phyloP scores from a whole-genome alignment of 2,888 invertebrate genomes.

The Pyrochroa serraticornis region DNA sequence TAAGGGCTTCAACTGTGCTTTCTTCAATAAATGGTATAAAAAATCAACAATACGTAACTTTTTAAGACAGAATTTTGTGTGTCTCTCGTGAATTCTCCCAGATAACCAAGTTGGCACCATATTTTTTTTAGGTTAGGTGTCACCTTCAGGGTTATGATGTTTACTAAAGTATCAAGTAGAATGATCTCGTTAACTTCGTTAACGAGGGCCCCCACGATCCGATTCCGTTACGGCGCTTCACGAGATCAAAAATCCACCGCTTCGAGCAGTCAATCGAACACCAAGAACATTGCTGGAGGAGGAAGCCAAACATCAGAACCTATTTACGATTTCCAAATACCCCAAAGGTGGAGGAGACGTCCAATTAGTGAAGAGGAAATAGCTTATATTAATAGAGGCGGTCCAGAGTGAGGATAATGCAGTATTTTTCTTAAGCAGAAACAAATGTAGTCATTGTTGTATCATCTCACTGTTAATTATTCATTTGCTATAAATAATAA shows the following conservation, averaged over 20 bases:
- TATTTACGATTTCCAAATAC: slow-evolving; percentile 55
- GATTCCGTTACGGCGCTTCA: slow-evolving; percentile 52
- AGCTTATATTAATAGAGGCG: slow-evolving; percentile 55
- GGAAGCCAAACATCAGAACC: slow-evolving; percentile 31
- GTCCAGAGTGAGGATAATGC: slow-evolving; percentile 36
- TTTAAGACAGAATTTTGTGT: no score
- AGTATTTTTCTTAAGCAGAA: slow-evolving; percentile 11
- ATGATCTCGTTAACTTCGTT: slow-evolving; percentile 43
- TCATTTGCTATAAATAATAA: slow-evolving; percentile 5
- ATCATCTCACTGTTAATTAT: slow-evolving; percentile 4
- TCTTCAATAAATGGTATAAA: neutral
- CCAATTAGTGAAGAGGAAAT: slow-evolving; percentile 53
- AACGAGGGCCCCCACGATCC: slow-evolving; percentile 44
- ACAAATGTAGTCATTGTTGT: slow-evolving; percentile 17
- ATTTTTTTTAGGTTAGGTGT: slow-evolving; percentile 17
- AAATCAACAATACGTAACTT: neutral
- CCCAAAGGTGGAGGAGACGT: slow-evolving; percentile 49
- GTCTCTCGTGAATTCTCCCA: no score
- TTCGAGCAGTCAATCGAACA: slow-evolving; percentile 16
- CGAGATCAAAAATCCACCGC: slow-evolving; percentile 39
- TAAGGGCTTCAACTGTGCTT: neutral
- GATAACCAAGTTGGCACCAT: neutral
- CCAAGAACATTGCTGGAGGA: neutral
- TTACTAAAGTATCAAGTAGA: slow-evolving; percentile 33
- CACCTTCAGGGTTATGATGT: slow-evolving; percentile 10